These are phyloP conservation scores for Dorcus hopei DNA, from an alignment of 2,888 invertebrate species.

Conservation along the genomic window DNA sequence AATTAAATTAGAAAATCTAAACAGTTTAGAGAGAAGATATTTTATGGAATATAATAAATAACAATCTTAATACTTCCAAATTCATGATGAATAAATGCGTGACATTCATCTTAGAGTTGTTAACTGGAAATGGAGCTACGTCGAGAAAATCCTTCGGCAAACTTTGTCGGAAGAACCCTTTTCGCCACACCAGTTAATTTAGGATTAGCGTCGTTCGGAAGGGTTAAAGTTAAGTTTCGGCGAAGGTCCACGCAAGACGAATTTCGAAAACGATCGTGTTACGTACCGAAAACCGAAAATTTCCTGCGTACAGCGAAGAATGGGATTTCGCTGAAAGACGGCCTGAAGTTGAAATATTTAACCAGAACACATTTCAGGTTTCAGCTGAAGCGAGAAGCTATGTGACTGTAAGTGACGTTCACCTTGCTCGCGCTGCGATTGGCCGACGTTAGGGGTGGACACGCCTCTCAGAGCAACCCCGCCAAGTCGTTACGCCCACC, in stretches of 20 bases:
- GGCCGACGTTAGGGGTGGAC: slow-evolving; percentile 32
- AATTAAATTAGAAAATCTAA: too few relatives aligned
- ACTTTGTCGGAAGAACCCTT: slow-evolving; percentile 38
- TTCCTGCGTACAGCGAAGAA: too few relatives aligned
- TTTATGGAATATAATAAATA: too few relatives aligned
- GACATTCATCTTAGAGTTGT: too few relatives aligned
- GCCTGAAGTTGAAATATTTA: slow-evolving; percentile 29
- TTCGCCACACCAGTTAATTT: slow-evolving; percentile 34
- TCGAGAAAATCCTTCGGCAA: slow-evolving; percentile 37
- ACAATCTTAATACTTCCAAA: too few relatives aligned
- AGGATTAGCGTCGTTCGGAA: slow-evolving; percentile 43
- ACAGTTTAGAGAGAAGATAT: too few relatives aligned
- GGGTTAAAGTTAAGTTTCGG: slow-evolving; percentile 21
- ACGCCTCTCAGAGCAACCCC: slow-evolving; percentile 29
- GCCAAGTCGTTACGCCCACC: slow-evolving; percentile 48
- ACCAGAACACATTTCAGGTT: slow-evolving; percentile 42
- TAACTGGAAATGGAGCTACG: too few relatives aligned
- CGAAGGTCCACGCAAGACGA: too few relatives aligned
- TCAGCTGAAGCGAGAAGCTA: slow-evolving; percentile 45
- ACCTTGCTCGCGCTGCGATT: slow-evolving; percentile 35
- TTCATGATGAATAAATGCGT: too few relatives aligned
- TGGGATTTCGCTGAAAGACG: slow-evolving; percentile 16
- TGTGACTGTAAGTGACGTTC: slow-evolving; percentile 45
- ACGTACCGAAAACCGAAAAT: too few relatives aligned
- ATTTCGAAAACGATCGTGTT: too few relatives aligned